Conservation (phyloP, 2,797 vertebrate genomes). For the Gastrophryne carolinensis region DNA sequence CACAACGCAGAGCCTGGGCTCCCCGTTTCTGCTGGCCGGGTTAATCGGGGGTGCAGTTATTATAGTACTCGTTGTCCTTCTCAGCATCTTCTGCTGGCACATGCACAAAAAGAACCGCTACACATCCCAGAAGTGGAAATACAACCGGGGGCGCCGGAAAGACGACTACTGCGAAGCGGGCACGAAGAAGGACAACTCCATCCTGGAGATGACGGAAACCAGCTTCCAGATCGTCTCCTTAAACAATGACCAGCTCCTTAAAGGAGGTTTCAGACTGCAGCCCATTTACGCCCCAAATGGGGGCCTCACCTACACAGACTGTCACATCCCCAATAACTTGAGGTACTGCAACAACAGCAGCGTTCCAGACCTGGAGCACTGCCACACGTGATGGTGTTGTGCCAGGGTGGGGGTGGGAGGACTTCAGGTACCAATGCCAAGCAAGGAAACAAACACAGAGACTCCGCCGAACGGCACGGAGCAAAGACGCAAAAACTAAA, state of each 20-base stretch:
- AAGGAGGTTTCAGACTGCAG: constrained; percentile 93
- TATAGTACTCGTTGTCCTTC: constrained; percentile 85
- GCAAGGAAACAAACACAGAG: constrained; percentile 21
- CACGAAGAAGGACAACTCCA: constrained; percentile 96
- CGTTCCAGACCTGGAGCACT: constrained; percentile 89
- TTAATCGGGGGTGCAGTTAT: constrained; percentile 91
- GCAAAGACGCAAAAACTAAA: constrained; percentile 59
- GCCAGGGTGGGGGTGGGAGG: constrained; percentile 3
- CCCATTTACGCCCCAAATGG: constrained; percentile 97
- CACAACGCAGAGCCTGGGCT: constrained; percentile 83
- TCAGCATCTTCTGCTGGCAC: constrained; percentile 88
- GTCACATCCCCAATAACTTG: constrained; percentile 96
- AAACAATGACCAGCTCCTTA: constrained; percentile 99
- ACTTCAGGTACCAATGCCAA: neutral
- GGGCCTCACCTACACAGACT: constrained; percentile 96
- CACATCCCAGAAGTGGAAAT: constrained; percentile 95
- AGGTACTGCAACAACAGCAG: constrained; percentile 92
- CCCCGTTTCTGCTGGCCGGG: constrained; percentile 86
- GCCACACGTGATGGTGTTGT: constrained; percentile 83
- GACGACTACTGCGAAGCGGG: constrained; percentile 93
- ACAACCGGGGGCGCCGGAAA: constrained; percentile 93
- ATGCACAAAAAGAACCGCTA: constrained; percentile 96
- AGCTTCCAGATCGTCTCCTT: constrained; percentile 99
- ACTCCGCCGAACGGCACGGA: constrained; percentile 47
- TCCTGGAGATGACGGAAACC: constrained; percentile 98